Evolutionary conservation across 2,888 invertebrate genomes (phyloP).

Genomic region (Sarcophaga caerulescens): DNA sequence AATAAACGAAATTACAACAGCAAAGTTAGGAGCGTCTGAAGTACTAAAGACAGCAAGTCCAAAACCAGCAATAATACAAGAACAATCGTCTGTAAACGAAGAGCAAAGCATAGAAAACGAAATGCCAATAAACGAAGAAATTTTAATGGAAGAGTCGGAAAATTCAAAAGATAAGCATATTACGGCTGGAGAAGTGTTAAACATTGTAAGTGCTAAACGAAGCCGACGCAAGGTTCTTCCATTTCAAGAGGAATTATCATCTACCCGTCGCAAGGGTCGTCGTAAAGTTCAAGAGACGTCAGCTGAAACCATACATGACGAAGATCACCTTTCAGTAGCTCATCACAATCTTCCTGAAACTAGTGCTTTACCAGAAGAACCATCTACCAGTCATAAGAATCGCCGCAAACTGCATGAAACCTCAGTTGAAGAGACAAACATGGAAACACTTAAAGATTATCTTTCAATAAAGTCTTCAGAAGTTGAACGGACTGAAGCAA

Average conservation of each 20-base stretch:
- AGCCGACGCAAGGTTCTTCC: neutral
- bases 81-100: no score
- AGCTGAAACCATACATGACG: neutral
- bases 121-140: no score
- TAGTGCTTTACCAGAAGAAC: neutral
- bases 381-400: neutral
- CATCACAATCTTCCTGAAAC: neutral
- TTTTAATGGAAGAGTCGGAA: no score
- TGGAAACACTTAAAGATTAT: neutral
- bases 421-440: neutral
- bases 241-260: constrained; percentile 10
- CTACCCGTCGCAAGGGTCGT: constrained; percentile 24
- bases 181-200: no score
- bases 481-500: neutral
- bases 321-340: neutral
- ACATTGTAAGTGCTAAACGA: neutral
- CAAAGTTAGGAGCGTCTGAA: neutral
- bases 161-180: no score
- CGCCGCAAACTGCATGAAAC: neutral
- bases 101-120: no score
- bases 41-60: neutral
- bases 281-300: constrained; percentile 17
- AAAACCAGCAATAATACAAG: neutral
- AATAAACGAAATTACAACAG: neutral
- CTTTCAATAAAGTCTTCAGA: neutral